A percentile compares a stretch with the other conserved stretches of the same genome.
Evolutionary conservation across 2,113 vertebrate species (phyloP).

Genomic region (Glareola pratincola): DNA sequence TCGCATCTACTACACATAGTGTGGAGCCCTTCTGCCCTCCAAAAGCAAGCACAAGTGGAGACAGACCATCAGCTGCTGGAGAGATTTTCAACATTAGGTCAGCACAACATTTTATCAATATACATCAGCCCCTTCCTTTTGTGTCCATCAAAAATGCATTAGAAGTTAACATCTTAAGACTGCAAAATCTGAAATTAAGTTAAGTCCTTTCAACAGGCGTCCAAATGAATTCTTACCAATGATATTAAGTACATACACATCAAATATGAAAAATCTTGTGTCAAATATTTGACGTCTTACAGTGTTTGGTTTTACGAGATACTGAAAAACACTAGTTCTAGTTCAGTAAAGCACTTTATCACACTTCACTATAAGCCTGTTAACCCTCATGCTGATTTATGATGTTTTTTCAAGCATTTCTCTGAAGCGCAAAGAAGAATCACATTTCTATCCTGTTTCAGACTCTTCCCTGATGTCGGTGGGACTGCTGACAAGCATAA

Average conservation of each 20-base stretch:
- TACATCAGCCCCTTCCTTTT: background rate
- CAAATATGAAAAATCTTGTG: background rate
- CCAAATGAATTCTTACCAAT: background rate
- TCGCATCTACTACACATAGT: fast-evolving
- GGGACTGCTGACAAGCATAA: background rate
- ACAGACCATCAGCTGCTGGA: background rate
- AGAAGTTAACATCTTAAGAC: background rate
- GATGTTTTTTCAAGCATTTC: background rate
- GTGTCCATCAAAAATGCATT: background rate
- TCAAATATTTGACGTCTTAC: background rate
- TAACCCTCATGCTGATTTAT: background rate
- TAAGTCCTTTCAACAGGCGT: background rate
- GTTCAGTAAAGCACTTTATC: background rate
- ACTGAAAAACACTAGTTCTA: background rate
- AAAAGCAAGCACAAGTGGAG: background rate
- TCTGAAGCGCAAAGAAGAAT: background rate
- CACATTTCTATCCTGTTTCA: background rate
- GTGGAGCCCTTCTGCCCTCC: background rate
- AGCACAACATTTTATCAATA: background rate
- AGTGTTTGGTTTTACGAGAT: background rate
- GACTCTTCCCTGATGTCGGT: background rate
- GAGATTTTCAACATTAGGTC: background rate
- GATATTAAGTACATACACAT: background rate
- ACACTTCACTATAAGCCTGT: background rate
- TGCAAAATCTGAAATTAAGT: background rate